phyloP scores from a whole-genome alignment of 1,140 invertebrate genomes.

The Plectrocnemia conspersa region DNA sequence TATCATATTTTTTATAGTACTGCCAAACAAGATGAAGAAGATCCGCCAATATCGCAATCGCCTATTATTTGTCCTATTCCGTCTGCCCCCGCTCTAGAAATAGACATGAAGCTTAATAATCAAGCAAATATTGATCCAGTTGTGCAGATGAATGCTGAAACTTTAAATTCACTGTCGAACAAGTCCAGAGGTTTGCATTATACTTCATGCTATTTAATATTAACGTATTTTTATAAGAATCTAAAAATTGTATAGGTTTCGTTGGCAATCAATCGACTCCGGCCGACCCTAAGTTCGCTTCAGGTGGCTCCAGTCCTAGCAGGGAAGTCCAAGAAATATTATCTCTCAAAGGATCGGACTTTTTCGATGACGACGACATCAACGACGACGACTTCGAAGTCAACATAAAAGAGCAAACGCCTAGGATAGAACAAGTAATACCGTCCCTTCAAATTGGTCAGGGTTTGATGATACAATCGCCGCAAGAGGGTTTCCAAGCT shows the following conservation, averaged over 20 bases:
- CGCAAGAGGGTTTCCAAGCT: conserved; percentile 26
- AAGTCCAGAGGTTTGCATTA: conserved; percentile 21
- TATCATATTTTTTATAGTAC: conserved; percentile 37
- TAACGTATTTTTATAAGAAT: conserved; percentile 5
- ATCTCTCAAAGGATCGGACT: conserved; percentile 43
- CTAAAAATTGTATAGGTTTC: conserved; percentile 15
- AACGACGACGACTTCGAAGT: conserved; percentile 27
- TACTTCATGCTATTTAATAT: conserved; percentile 7
- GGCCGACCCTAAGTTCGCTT: conserved; percentile 50
- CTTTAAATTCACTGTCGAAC: conserved; percentile 18
- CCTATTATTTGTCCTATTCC: conserved; percentile 37
- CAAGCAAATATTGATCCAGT: conserved; percentile 14
- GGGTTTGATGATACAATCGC: conserved; percentile 15
- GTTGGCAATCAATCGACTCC: conserved; percentile 33
- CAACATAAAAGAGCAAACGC: conserved; percentile 23
- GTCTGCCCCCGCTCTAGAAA: conserved; percentile 23
- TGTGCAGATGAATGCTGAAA: conserved; percentile 8
- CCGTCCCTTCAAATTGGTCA: conserved; percentile 12
- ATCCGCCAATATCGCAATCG: conserved; percentile 43
- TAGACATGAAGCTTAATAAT: conserved; percentile 23
- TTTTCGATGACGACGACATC: conserved; percentile 27
- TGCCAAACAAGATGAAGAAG: conserved; percentile 47
- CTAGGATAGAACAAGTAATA: conserved; percentile 11
- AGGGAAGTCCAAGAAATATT: conserved; percentile 79
- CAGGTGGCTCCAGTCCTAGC: conserved; percentile 77